Base-by-base conservation (phyloP, 2,888 invertebrate genomes). In the Lithophane leautieri region DNA sequence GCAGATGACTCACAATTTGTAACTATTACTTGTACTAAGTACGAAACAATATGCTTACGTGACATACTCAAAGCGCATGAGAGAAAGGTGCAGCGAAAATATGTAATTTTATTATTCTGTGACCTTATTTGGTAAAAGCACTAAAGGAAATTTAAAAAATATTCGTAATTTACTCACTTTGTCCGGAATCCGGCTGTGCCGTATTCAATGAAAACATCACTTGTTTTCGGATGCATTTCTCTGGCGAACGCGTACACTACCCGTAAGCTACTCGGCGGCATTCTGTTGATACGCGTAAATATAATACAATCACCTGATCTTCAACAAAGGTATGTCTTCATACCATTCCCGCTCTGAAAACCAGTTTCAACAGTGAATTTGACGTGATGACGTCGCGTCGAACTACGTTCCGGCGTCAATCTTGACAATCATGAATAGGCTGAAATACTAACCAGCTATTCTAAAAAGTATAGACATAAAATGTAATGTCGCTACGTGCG, bases 171-270 rank as follows among this genome's bases (percentile, higher is more conserved):
- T 89, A 96, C 97, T 97, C 95, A 98, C 98, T 97, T 98, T 90
- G 98, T 97, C 90, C 98, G 97, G 94, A 98, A 98, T 91, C 98
- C 98, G 88, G 98, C 98, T 79, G 98, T 98, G 88, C 98, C 98
- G 96, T 98, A 98, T 94, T 98, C 97, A 88, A 98, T 97, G 91
- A 97, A 97, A 85, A 97, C 97, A 89, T 97, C 97, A 73, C 97
- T 94, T 63, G 97, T 97, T 95, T 98, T 98, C 44, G 97, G 97
- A 93, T 98, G 98, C 97, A 98, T 97, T 97, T 97, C 97, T 95
- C 97, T 97, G 78, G 98, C 98, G 96, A 98, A 98, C 91, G 98
- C 98, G 97, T 98, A 98, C 89, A 98, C 97, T 83, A 97, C 97
- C 94, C 97, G 97, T 93, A 97, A 94, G 94, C 97, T 97, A 94